Percentiles rank a stretch among this genome's conserved stretches.
phyloP scores from a whole-genome alignment of 2,113 vertebrate genomes.

The Spea bombifrons region DNA sequence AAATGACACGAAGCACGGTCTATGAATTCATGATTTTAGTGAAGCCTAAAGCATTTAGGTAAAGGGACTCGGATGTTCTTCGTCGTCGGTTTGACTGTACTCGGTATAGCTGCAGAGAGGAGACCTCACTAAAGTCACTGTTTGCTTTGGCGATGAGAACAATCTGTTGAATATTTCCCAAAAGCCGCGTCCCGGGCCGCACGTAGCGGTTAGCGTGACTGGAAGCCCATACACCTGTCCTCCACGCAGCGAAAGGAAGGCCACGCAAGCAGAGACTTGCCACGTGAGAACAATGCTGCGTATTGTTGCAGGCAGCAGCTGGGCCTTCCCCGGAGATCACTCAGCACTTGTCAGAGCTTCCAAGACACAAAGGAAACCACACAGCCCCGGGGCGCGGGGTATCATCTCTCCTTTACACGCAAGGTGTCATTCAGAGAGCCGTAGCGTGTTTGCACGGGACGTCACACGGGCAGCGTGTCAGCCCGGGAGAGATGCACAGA shows the following conservation, averaged over 20 bases:
- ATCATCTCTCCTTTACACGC: conserved; percentile 68
- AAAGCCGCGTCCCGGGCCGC: background rate
- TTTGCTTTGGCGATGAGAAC: background rate
- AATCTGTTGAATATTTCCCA: background rate
- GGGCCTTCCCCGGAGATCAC: conserved; percentile 59
- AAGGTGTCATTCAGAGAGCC: conserved; percentile 65
- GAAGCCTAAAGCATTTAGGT: too few relatives aligned
- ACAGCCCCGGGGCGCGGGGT: conserved; percentile 62
- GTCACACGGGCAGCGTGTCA: background rate
- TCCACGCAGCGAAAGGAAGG: conserved; percentile 17
- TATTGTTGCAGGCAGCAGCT: conserved; percentile 41
- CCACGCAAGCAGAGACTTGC: conserved; percentile 20
- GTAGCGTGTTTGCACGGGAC: background rate
- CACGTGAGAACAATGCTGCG: conserved; percentile 27
- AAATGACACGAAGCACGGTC: too few relatives aligned
- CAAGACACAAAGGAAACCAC: conserved; percentile 58
- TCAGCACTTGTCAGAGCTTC: conserved; percentile 63
- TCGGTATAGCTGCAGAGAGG: too few relatives aligned
- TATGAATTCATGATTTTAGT: too few relatives aligned
- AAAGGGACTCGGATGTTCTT: too few relatives aligned
- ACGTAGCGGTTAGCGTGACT: conserved; percentile 38
- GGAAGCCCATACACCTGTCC: conserved; percentile 37
- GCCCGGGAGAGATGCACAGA: conserved; percentile 43
- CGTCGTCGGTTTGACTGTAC: too few relatives aligned
- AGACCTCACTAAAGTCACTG: background rate